Evolutionary conservation across 2,113 vertebrate genomes (phyloP).

Genomic region (Salvator merianae): DNA sequence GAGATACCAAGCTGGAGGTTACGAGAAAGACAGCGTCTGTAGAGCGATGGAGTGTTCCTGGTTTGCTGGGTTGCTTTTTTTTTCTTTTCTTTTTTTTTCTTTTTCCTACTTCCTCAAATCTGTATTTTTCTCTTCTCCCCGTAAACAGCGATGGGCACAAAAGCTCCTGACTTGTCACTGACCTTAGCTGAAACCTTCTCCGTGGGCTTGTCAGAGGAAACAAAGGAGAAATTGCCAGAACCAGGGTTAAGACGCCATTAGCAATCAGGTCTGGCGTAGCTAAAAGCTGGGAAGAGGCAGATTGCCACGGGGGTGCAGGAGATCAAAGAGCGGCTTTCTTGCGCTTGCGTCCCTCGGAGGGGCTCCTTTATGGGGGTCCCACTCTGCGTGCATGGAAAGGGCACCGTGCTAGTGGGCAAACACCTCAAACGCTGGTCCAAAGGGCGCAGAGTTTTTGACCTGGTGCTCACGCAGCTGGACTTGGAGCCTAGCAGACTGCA

Average conservation of each 20-base stretch:
- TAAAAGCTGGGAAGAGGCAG: constrained; percentile 73
- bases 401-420: too few species aligned
- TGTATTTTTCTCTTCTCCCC: not conserved
- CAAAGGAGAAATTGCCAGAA: constrained; percentile 36
- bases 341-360: too few species aligned
- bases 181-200: not conserved
- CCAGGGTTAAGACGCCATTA: constrained; percentile 76
- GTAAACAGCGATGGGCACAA: not conserved
- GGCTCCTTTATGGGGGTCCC: too few species aligned
- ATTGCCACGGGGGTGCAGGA: constrained; percentile 74
- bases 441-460: too few species aligned
- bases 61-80: too few species aligned
- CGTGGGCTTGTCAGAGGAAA: constrained; percentile 59
- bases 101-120: not conserved
- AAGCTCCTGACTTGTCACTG: not conserved
- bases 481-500: too few species aligned
- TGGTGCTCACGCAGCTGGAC: too few species aligned
- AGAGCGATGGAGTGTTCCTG: not conserved
- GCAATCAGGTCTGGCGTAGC: constrained; percentile 62
- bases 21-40: rapidly evolving
- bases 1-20: constrained; percentile 4
- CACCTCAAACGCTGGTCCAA: too few species aligned
- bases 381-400: too few species aligned
- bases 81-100: rapidly evolving
- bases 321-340: constrained; percentile 70